Evolutionary conservation across 1,140 invertebrate species (phyloP).

Genomic region (Leptinotarsa undecemlineata): DNA sequence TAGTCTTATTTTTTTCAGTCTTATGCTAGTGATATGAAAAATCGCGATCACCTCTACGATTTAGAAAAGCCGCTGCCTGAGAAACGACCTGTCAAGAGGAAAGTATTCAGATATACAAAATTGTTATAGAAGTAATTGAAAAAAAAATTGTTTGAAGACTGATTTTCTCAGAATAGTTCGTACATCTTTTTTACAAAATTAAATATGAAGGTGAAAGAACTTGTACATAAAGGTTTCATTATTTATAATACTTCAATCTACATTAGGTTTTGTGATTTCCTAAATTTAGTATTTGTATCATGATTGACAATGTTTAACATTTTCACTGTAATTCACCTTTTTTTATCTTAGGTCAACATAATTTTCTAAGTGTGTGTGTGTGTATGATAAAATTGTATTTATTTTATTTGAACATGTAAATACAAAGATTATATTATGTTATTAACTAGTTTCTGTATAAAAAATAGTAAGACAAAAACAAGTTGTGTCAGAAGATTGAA

Average conservation of each 20-base stretch:
- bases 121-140: conserved; percentile 17
- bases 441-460: conserved; percentile 14
- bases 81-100: conserved; percentile 45
- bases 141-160: conserved; percentile 28
- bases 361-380: conserved; percentile 15
- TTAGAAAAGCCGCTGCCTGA: conserved; percentile 52
- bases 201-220: conserved; percentile 16
- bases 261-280: conserved; percentile 1
- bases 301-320: not conserved
- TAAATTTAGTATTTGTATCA: not conserved
- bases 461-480: not conserved
- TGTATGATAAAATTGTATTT: conserved; percentile 16
- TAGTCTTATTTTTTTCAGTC: conserved; percentile 55
- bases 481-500: not conserved
- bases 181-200: conserved; percentile 63
- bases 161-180: conserved; percentile 19
- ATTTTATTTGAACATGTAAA: conserved; percentile 20
- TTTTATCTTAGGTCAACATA: not conserved
- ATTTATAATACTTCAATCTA: not conserved
- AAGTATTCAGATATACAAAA: conserved; percentile 26
- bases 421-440: conserved; percentile 9
- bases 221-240: not conserved
- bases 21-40: conserved; percentile 61
- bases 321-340: not conserved
- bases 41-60: conserved; percentile 60